These are phyloP conservation scores for Furcifer pardalis DNA, from an alignment of 2,797 vertebrate species.

Conservation along the genomic window DNA sequence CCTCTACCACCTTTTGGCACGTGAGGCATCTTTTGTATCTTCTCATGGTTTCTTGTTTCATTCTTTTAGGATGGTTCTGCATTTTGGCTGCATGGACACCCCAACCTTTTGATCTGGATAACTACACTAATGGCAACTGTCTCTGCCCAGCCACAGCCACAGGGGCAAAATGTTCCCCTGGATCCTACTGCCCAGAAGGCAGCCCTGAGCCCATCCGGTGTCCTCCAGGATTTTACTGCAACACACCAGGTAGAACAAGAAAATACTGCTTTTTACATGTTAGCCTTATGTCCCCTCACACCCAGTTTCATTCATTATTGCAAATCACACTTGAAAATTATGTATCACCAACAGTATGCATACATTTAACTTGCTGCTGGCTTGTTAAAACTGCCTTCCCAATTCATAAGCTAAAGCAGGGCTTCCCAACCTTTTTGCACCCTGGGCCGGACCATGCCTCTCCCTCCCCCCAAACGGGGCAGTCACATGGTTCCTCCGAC, in stretches of 20 bases:
- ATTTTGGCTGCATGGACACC: constrained; percentile 92
- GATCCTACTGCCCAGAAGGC: constrained; percentile 88
- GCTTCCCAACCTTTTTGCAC: no score
- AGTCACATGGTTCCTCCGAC: no score
- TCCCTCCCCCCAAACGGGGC: no score
- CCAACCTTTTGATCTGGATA: constrained; percentile 93
- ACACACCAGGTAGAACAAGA: constrained; percentile 80
- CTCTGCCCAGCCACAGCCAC: constrained; percentile 93
- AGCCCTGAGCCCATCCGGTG: constrained; percentile 86
- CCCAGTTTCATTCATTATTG: no score
- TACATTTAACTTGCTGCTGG: no score
- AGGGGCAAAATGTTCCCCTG: constrained; percentile 87
- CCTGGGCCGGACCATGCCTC: no score
- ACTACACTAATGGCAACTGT: constrained; percentile 93
- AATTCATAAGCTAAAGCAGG: background rate
- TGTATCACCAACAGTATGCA: no score
- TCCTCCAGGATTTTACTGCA: constrained; percentile 86
- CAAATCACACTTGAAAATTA: no score
- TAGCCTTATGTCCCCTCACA: no score
- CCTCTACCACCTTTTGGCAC: background rate
- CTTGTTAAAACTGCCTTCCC: no score
- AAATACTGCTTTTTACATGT: no score
- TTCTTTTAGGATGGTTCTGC: constrained; percentile 91
- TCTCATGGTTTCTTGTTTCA: rapidly evolving
- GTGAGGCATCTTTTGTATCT: background rate